Evolutionary conservation across 2,113 vertebrate genomes (phyloP), one percentile per base, ranked within the genome.

Genomic region (Rhodinocichla rosea): DNA sequence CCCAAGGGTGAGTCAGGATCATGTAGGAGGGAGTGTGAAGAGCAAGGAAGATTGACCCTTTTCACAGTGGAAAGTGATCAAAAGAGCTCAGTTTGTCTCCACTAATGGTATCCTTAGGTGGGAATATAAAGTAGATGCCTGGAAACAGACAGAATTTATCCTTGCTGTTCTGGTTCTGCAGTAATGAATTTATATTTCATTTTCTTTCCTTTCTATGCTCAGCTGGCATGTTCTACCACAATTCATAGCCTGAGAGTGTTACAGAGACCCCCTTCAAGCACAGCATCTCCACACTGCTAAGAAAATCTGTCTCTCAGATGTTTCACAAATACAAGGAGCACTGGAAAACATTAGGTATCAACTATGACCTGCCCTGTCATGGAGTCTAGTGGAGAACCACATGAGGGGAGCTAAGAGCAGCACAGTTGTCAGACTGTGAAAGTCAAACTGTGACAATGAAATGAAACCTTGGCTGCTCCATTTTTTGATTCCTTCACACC

Each of bases 1-100:
- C 83, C 83, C 77, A 89, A 92, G 80, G 92, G 83, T 75, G 59
- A 94, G 64, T 90, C 83, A 87, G 76, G 89, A 94, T 87, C 80
- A 63, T 7, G 63, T 52, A 93, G 89, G 83, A 86, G 40, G 60
- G 68, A 94, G 80, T 47, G 71, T 80, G 76, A 90, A 88, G 79
- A 83, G 76, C 45, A 92, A 86, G 45, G 75, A 95, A 37, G 52
- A 83, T 7, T 59, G 83, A 92, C 71, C 75, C 79, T 92, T 86
- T 88, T 65, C 75, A 42, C 49, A 83, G 62, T 3, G 45, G 59
- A 83, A 88, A 70, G 71, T 28, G 82, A 65, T 92, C 82, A 69
- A 69, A 93, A 77, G 76, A 77, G 59, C 45, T 94, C 82, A 33
- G 62, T 82, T 90, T 73, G 60, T 84, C 74, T 87, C 85, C 62